These are phyloP conservation scores for Coreoperca whiteheadi DNA, from an alignment of 2,113 vertebrate species.

Conservation along the genomic window DNA sequence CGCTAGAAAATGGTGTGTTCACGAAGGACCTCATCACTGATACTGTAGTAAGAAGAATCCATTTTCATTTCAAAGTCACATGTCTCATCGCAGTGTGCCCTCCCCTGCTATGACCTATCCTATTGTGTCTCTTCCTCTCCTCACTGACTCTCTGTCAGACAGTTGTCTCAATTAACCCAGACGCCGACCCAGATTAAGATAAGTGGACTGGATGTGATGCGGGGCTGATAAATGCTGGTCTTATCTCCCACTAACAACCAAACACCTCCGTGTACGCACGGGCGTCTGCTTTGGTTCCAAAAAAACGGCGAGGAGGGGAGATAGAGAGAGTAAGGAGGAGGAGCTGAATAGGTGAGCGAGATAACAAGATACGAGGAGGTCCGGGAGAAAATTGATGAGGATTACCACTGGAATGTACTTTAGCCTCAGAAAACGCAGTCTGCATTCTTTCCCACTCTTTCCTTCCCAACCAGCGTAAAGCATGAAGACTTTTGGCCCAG, in stretches of 20 bases:
- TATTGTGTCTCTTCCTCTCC: not conserved
- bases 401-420: slow-evolving; percentile 50
- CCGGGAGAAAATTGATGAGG: slow-evolving; percentile 49
- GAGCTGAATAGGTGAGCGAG: slow-evolving; percentile 53
- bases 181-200: slow-evolving; percentile 64
- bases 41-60: not conserved
- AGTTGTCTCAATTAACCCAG: slow-evolving; percentile 75
- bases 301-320: slow-evolving; percentile 1
- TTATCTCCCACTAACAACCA: slow-evolving; percentile 57
- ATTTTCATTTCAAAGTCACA: not conserved
- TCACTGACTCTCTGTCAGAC: slow-evolving; percentile 52
- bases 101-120: slow-evolving; percentile 3
- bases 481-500: not conserved
- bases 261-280: slow-evolving; percentile 28
- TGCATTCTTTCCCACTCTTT: slow-evolving; percentile 32
- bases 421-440: slow-evolving; percentile 12
- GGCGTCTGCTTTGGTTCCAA: slow-evolving; percentile 35
- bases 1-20: not conserved
- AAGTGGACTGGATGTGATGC: slow-evolving; percentile 61
- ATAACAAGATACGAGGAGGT: slow-evolving; percentile 56
- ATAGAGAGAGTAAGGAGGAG: slow-evolving; percentile 18
- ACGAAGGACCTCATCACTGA: not conserved
- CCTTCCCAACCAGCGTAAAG: not conserved
- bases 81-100: slow-evolving; percentile 1
- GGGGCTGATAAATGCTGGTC: slow-evolving; percentile 50